These are phyloP conservation scores for Axea sp. DNA, from an alignment of 2,888 invertebrate species.

Conservation along the genomic window DNA sequence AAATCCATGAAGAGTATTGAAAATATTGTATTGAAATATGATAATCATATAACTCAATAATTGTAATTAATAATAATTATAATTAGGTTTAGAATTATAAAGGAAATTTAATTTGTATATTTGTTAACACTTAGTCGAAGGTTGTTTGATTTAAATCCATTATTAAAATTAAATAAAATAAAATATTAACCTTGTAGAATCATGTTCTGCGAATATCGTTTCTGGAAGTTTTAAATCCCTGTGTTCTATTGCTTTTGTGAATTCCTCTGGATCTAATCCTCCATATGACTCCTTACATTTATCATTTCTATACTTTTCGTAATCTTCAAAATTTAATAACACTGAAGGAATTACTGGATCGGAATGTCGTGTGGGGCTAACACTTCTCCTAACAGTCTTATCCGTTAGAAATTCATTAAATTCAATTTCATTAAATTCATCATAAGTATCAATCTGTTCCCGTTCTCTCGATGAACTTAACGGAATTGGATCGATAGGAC, in stretches of 20 bases:
- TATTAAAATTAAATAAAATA: too few relatives aligned
- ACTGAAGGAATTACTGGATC: conserved; percentile 73
- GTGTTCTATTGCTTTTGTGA: conserved; percentile 58
- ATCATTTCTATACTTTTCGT: conserved; percentile 49
- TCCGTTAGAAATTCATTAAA: conserved; percentile 13
- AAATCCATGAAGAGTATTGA: too few relatives aligned
- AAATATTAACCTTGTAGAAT: conserved; percentile 67
- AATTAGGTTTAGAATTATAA: too few relatives aligned
- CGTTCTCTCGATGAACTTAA: conserved; percentile 60
- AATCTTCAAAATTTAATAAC: conserved; percentile 72
- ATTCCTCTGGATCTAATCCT: conserved; percentile 37
- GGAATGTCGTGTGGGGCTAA: conserved; percentile 69
- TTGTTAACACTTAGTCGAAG: too few relatives aligned
- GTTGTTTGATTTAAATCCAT: too few relatives aligned
- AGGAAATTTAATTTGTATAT: too few relatives aligned
- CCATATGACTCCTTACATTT: conserved; percentile 8
- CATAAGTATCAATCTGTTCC: background rate
- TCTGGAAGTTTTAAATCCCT: conserved; percentile 67
- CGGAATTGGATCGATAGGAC: conserved; percentile 73
- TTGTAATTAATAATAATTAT: too few relatives aligned
- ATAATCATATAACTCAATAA: too few relatives aligned
- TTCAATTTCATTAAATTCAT: conserved; percentile 5
- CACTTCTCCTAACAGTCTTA: conserved; percentile 5
- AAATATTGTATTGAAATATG: too few relatives aligned
- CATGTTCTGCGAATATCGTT: conserved; percentile 72